Evolutionary conservation across 2,888 invertebrate genomes (phyloP).

Genomic region (Agonopterix alstromeriana): DNA sequence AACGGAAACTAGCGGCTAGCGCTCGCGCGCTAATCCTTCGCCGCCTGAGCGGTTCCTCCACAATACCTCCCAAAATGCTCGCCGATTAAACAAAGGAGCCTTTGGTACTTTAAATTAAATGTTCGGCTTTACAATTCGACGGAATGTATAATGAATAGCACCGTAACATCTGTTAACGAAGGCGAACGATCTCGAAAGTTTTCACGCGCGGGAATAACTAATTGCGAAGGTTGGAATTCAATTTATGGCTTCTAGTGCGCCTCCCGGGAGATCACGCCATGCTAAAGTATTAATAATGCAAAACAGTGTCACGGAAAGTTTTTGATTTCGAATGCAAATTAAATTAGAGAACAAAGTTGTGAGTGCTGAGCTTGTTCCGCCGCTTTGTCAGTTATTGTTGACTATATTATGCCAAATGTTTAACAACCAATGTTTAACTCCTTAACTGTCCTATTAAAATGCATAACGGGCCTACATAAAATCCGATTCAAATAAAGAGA

Average conservation of each 20-base stretch:
- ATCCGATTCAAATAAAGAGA: too few species aligned
- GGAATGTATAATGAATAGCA: slow-evolving; percentile 77
- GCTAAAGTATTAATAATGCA: slow-evolving; percentile 75
- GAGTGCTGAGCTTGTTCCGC: slow-evolving; percentile 52
- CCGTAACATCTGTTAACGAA: slow-evolving; percentile 78
- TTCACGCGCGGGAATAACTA: slow-evolving; percentile 77
- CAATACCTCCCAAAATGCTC: slow-evolving; percentile 55
- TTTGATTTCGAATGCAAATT: slow-evolving; percentile 75
- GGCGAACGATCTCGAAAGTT: slow-evolving; percentile 77
- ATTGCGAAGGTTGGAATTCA: slow-evolving; percentile 77
- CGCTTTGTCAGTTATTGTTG: slow-evolving; percentile 51
- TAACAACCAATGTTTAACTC: slow-evolving; percentile 36
- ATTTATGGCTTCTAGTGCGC: slow-evolving; percentile 74
- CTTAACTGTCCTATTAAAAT: slow-evolving; percentile 8
- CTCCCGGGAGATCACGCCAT: slow-evolving; percentile 71
- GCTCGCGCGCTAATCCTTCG: slow-evolving; percentile 50
- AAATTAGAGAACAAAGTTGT: slow-evolving; percentile 72
- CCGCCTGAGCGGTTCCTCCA: slow-evolving; percentile 44
- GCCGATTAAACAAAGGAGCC: slow-evolving; percentile 67
- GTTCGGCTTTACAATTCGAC: slow-evolving; percentile 75
- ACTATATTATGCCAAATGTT: slow-evolving; percentile 46
- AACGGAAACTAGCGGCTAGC: slow-evolving; percentile 44
- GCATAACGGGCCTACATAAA: slow-evolving; percentile 1
- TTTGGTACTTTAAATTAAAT: slow-evolving; percentile 74
- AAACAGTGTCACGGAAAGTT: slow-evolving; percentile 77